phyloP scores from a whole-genome alignment of 2,888 invertebrate genomes.

The Lycaena phlaeas region DNA sequence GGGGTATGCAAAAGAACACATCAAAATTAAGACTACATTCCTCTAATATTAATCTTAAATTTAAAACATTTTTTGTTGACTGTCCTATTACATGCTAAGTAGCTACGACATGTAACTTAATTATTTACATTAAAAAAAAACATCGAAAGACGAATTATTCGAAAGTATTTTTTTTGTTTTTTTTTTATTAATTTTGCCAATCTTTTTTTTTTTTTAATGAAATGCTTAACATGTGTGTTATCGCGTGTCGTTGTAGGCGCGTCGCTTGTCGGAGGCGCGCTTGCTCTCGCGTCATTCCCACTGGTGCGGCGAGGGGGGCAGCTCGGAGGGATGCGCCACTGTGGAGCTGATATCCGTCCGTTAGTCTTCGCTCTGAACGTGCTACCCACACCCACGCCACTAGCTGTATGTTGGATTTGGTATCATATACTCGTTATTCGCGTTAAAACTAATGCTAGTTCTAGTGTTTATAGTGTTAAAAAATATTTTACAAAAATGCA shows the following conservation, averaged over 20 bases:
- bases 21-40: too few relatives aligned
- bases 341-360: conserved; percentile 84
- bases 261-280: conserved; percentile 41
- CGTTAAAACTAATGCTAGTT: not conserved
- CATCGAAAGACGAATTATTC: too few relatives aligned
- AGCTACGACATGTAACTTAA: not conserved
- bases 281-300: conserved; percentile 89
- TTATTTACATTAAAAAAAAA: too few relatives aligned
- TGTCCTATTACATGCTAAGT: not conserved
- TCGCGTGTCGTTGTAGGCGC: conserved; percentile 43
- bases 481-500: too few relatives aligned
- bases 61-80: conserved; percentile 2
- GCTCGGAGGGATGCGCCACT: conserved; percentile 97
- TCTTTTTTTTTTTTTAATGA: too few relatives aligned
- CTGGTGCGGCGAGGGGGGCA: conserved; percentile 98
- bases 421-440: not conserved
- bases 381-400: conserved; percentile 33
- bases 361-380: conserved; percentile 20
- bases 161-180: too few relatives aligned
- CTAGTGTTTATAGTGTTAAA: too few relatives aligned
- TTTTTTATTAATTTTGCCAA: too few relatives aligned
- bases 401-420: conserved; percentile 23
- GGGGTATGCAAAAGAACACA: too few relatives aligned
- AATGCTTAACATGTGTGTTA: too few relatives aligned
- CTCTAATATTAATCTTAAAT: too few relatives aligned